Percentiles rank a stretch among this genome's conserved stretches.
phyloP scores from a whole-genome alignment of 1,140 invertebrate genomes.

The Drosophila fuyamai region DNA sequence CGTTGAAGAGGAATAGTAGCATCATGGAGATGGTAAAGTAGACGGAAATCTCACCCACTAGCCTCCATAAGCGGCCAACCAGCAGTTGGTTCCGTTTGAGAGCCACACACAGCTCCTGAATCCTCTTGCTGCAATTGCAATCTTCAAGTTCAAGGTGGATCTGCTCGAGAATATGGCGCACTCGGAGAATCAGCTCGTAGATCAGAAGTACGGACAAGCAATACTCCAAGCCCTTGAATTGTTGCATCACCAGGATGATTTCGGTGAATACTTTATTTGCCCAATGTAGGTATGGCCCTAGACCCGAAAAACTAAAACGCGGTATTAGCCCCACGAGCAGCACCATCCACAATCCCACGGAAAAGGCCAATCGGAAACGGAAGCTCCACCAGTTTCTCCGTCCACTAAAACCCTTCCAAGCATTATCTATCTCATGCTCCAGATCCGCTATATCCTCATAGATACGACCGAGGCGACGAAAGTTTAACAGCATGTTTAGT shows the following conservation, averaged over 20 bases:
- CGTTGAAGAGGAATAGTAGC: constrained; percentile 47
- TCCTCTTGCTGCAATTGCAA: constrained; percentile 10
- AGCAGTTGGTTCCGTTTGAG: constrained; percentile 53
- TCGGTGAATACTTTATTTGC: constrained; percentile 35
- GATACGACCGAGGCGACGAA: constrained; percentile 15
- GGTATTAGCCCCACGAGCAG: constrained; percentile 19
- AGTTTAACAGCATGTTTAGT: constrained; percentile 32
- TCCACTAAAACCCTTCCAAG: neutral
- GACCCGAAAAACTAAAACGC: neutral
- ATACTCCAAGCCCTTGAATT: constrained; percentile 51
- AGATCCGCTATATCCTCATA: constrained; percentile 33
- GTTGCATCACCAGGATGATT: constrained; percentile 29
- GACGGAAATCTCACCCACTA: constrained; percentile 50
- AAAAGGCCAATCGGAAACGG: constrained; percentile 14
- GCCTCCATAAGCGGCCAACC: constrained; percentile 41
- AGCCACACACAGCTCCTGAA: constrained; percentile 45
- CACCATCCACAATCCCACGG: constrained; percentile 34
- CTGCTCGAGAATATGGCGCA: constrained; percentile 29
- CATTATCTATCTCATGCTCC: constrained; percentile 21
- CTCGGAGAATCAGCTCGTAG: constrained; percentile 43
- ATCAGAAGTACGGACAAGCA: constrained; percentile 49
- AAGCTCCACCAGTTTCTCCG: constrained; percentile 5
- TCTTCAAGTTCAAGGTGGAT: constrained; percentile 37
- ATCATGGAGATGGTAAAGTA: constrained; percentile 60
- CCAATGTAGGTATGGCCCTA: constrained; percentile 6